A percentile compares a stretch with the other conserved stretches of the same genome.
These are phyloP conservation scores for Cathartes aura DNA, from an alignment of 2,113 vertebrate genomes.

Conservation along the genomic window DNA sequence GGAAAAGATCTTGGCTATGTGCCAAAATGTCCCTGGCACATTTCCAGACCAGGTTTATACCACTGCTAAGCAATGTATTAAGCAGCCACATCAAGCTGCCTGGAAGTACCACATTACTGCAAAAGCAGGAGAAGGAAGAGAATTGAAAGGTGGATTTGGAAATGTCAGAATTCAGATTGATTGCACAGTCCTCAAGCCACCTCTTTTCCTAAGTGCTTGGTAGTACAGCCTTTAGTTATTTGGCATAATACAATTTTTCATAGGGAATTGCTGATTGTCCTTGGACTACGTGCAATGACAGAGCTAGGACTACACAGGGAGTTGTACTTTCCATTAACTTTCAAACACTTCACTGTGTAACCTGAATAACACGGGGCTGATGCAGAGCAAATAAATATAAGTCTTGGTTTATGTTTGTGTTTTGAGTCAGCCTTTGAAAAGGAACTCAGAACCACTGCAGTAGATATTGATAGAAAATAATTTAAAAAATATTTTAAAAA, in stretches of 20 bases:
- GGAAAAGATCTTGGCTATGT: neutral
- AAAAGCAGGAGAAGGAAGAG: neutral
- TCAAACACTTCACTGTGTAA: neutral
- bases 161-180: neutral
- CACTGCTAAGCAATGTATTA: neutral
- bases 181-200: neutral
- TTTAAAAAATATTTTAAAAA: neutral
- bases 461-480: neutral
- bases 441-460: neutral
- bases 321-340: accelerated
- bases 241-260: neutral
- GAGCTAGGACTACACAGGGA: neutral
- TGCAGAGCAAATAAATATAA: neutral
- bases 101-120: neutral
- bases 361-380: accelerated
- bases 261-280: neutral
- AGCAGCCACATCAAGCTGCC: neutral
- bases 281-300: neutral
- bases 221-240: neutral
- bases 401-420: neutral
- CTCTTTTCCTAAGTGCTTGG: neutral
- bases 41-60: neutral
- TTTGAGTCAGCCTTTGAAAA: neutral
- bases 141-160: neutral
- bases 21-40: neutral